Percentiles rank a stretch among this genome's conserved stretches.
Evolutionary conservation across 2,888 invertebrate species (phyloP).

Genomic region (Lepidochrysops patricia): DNA sequence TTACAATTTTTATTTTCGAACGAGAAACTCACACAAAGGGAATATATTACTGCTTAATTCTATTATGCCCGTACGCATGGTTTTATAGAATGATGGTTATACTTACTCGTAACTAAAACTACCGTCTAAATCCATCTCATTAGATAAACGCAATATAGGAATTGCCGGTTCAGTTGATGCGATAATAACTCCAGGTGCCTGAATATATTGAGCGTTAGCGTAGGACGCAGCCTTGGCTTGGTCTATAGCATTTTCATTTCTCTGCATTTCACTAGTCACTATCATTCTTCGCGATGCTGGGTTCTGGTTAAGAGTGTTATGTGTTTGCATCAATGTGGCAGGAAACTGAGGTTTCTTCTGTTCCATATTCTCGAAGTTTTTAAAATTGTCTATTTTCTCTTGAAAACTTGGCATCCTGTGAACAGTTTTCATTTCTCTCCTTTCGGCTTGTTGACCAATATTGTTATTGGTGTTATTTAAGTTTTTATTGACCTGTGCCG

Average conservation of each 20-base stretch:
- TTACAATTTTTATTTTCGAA: neutral
- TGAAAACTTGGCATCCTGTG: slow-evolving; percentile 36
- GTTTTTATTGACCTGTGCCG: slow-evolving; percentile 5
- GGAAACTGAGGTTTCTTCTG: slow-evolving; percentile 31
- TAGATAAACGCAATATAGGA: slow-evolving; percentile 67
- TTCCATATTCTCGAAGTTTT: slow-evolving; percentile 15
- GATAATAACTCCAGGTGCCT: slow-evolving; percentile 43
- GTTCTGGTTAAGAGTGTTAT: slow-evolving; percentile 32
- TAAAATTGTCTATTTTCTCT: slow-evolving; percentile 39
- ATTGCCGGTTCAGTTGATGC: slow-evolving; percentile 64
- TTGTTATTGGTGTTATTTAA: slow-evolving; percentile 15
- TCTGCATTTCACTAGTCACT: slow-evolving; percentile 45
- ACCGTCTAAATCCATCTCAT: slow-evolving; percentile 73
- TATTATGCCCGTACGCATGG: neutral
- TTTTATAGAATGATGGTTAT: neutral
- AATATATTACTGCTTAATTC: neutral
- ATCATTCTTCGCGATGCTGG: slow-evolving; percentile 46
- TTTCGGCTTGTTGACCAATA: slow-evolving; percentile 28
- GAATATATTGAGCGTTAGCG: slow-evolving; percentile 41
- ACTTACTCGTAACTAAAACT: slow-evolving; percentile 74
- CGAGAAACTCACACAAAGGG: neutral
- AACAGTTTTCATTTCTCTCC: slow-evolving; percentile 37
- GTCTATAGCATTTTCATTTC: slow-evolving; percentile 40
- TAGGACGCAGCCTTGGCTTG: slow-evolving; percentile 45
- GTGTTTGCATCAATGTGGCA: slow-evolving; percentile 29